phyloP scores from a whole-genome alignment of 2,888 invertebrate genomes.

The Platycnemis pennipes region DNA sequence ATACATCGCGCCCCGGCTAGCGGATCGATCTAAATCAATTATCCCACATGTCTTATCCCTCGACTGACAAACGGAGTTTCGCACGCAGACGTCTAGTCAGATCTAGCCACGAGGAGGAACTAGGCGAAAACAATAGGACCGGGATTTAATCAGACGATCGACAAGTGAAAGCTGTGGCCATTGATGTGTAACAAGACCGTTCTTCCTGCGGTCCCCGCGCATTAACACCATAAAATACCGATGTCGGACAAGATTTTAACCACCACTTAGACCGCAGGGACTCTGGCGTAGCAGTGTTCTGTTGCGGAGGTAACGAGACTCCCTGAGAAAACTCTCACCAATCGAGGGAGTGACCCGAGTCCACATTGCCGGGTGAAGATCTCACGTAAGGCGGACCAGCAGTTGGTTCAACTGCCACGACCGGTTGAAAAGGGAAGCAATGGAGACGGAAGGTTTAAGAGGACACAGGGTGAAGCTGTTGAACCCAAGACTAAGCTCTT shows the following conservation, averaged over 20 bases:
- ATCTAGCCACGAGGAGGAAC: background rate
- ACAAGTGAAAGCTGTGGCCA: background rate
- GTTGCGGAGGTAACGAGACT: background rate
- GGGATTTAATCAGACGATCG: background rate
- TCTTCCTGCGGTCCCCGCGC: background rate
- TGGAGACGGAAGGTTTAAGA: too few relatives aligned
- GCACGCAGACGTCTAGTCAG: background rate
- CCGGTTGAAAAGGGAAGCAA: too few relatives aligned
- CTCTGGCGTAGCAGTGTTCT: background rate
- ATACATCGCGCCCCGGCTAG: background rate
- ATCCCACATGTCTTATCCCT: background rate
- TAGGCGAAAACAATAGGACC: background rate
- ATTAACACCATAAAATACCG: background rate
- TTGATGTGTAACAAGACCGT: background rate
- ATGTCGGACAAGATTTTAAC: background rate
- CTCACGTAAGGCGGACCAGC: too few relatives aligned
- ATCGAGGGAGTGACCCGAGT: background rate
- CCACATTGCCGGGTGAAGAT: background rate
- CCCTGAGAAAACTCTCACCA: background rate
- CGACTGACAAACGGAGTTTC: background rate
- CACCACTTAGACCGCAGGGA: background rate
- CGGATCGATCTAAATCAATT: background rate
- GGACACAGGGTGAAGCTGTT: too few relatives aligned
- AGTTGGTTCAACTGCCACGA: too few relatives aligned
- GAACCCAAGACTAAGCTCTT: too few relatives aligned